Percentiles rank a stretch among this genome's conserved stretches.
Evolutionary conservation across 2,888 invertebrate genomes (phyloP).

Genomic region (Drosophila rellima): DNA sequence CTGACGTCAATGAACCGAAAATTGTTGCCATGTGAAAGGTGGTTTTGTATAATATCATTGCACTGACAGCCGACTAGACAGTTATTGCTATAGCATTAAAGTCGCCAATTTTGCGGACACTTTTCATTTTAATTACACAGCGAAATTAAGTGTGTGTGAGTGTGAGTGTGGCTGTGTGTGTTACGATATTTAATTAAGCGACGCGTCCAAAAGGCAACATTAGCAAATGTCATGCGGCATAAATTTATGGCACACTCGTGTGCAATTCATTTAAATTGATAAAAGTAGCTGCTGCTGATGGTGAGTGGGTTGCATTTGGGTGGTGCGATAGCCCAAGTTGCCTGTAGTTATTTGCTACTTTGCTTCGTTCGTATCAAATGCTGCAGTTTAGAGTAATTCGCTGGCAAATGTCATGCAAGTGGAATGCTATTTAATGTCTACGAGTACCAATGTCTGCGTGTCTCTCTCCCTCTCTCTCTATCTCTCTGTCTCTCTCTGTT

Average conservation of each 20-base stretch:
- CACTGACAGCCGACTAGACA: conserved; percentile 34
- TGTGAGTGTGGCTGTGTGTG: neutral
- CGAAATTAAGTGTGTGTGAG: conserved; percentile 22
- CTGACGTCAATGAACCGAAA: conserved; percentile 8
- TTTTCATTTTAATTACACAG: conserved; percentile 71
- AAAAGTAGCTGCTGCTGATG: conserved; percentile 56
- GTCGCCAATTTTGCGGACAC: conserved; percentile 60
- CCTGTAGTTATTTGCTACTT: conserved; percentile 48
- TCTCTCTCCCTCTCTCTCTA: conserved; percentile 3
- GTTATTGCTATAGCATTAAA: conserved; percentile 61
- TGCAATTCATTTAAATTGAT: conserved; percentile 83
- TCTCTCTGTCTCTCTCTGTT: conserved; percentile 7
- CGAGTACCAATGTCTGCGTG: conserved; percentile 22
- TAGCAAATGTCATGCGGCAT: conserved; percentile 75
- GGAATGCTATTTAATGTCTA: conserved; percentile 73
- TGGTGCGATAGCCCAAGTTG: conserved; percentile 4
- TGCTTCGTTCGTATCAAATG: conserved; percentile 65
- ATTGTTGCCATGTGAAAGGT: conserved; percentile 4
- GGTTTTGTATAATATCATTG: conserved; percentile 18
- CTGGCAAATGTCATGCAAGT: conserved; percentile 74
- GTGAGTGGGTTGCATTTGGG: neutral
- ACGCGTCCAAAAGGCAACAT: conserved; percentile 49
- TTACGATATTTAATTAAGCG: conserved; percentile 69
- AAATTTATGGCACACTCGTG: conserved; percentile 82
- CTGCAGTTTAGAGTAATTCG: conserved; percentile 81